phyloP scores from a whole-genome alignment of 2,797 vertebrate species.

The Acipenser transmontanus region DNA sequence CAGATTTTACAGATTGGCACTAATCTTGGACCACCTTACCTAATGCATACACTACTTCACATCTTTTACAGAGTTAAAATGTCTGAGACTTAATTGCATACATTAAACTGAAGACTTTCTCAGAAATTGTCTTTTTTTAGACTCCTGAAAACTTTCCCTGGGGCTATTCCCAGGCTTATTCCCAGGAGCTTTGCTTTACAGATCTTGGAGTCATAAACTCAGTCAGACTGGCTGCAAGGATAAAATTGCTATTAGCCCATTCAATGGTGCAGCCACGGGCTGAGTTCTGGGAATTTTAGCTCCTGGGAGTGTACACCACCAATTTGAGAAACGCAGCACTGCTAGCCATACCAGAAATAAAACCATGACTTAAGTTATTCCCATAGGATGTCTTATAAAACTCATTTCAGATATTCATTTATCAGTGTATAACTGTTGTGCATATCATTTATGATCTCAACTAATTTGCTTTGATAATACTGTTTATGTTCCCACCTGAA shows the following conservation, averaged over 20 bases:
- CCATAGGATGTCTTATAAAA: background rate
- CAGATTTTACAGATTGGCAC: too few species aligned
- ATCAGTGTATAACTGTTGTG: background rate
- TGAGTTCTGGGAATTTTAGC: background rate
- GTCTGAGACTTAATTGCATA: too few species aligned
- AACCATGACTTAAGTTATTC: background rate
- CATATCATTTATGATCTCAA: slow-evolving; percentile 1
- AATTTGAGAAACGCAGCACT: background rate
- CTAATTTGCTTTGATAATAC: background rate
- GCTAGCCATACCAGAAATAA: background rate
- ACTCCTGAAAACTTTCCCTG: background rate
- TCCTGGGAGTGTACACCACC: background rate
- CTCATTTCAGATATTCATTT: background rate
- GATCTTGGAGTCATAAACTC: too few species aligned
- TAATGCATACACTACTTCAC: too few species aligned
- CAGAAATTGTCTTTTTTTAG: background rate
- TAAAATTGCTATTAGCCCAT: background rate
- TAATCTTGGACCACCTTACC: too few species aligned
- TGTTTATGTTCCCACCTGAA: slow-evolving; percentile 9
- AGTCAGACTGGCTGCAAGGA: background rate
- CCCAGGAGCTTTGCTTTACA: background rate
- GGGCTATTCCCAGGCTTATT: background rate
- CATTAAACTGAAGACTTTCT: too few species aligned
- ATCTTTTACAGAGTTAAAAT: too few species aligned
- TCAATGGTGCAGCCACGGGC: background rate